Percentiles rank a stretch among this genome's conserved stretches.
phyloP scores from a whole-genome alignment of 2,797 vertebrate genomes.

The Alauda arvensis region DNA sequence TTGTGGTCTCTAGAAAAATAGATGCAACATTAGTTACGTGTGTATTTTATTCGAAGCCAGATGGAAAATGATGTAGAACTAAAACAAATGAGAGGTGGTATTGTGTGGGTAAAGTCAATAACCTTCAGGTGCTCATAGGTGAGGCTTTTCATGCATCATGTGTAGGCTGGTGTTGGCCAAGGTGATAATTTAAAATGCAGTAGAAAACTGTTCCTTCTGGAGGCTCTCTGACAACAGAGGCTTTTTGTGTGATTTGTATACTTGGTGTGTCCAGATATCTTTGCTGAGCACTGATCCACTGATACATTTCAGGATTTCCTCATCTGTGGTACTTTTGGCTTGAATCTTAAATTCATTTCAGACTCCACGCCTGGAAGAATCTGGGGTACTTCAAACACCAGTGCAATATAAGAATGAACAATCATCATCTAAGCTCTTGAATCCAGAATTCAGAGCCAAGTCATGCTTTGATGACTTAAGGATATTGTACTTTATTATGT shows the following conservation, averaged over 20 bases:
- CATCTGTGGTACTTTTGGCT: not conserved
- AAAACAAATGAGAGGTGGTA: not conserved
- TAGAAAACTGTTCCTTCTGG: not conserved
- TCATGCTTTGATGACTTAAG: not conserved
- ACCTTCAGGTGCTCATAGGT: not conserved
- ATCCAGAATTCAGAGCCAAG: not conserved
- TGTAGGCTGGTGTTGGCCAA: not conserved
- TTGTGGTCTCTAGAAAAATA: not conserved
- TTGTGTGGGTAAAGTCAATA: not conserved
- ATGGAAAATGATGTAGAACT: not conserved
- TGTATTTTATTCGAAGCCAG: not conserved
- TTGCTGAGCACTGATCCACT: not conserved
- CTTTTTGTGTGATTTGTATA: not conserved
- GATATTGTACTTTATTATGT: not conserved
- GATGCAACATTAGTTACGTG: not conserved
- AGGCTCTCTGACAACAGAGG: not conserved
- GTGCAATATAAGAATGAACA: not conserved
- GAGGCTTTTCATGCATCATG: not conserved
- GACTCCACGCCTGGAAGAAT: not conserved
- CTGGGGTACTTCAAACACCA: not conserved
- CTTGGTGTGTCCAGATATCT: fast-evolving
- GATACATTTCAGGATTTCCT: not conserved
- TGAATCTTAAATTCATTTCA: not conserved
- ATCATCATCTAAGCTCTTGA: not conserved
- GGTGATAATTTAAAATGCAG: not conserved